Base-by-base conservation (phyloP, 2,113 vertebrate genomes). In the Sminthopsis crassicaudata region DNA sequence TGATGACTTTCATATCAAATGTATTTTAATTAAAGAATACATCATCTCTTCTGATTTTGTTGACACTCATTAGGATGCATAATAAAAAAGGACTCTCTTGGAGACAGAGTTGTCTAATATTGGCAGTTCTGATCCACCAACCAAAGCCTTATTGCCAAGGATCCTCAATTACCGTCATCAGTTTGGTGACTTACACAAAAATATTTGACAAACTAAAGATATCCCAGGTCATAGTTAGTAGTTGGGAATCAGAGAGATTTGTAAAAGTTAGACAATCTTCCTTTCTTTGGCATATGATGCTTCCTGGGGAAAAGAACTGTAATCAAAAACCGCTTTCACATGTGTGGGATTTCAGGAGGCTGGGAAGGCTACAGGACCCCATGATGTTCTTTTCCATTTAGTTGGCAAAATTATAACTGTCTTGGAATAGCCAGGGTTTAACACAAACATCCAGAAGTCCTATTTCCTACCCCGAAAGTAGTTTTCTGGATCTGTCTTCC, bases 1-100 rank as follows among this genome's bases (percentile, higher is more conserved):
- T 94, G 93, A 52, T 94, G 93, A 52, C 54, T 84, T 84, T 96
- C 88, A 93, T 52, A 94, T 93, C n/a, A 91, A 90, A 93, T 91
- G 22, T 90, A 89, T 94, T 89, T 95, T 76, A 93, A 5, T 94
- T 90, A 93, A 96, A 27, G 23, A 96, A 94, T n/a, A 5, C 0
- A 55, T 36, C 0, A 90, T 90, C 57, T 95, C 2, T 36, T 42
- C 95, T 95, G 36, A 89, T 23, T 94, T 95, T 93, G 52, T 52
- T 94, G 93, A 55, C 91, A 96, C 67, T 88, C 48, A 52, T 25
- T 52, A 57, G 53, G 8, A 7, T 60, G 26, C 52, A 90, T n/a
- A 60, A 91, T 42, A 55, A 50, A 84, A 76, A n/a, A 12, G 19
- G 90, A n/a, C 19, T 14, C 91, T 95, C 50, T 51, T 91, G 60